These are phyloP conservation scores for Diogma glabrata DNA, from an alignment of 2,888 invertebrate genomes.

Conservation along the genomic window DNA sequence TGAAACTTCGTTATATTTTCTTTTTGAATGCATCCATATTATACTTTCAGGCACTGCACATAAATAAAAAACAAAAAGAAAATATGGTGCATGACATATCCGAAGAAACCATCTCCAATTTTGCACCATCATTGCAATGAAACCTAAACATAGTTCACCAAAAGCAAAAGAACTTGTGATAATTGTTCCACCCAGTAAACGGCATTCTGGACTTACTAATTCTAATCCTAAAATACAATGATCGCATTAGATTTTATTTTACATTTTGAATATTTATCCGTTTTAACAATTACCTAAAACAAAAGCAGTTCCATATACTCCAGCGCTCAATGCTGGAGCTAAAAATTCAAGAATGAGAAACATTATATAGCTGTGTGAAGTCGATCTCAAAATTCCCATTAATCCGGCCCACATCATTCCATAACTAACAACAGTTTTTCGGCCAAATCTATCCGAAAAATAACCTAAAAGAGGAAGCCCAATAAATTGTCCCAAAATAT, in stretches of 20 bases:
- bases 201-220: neutral
- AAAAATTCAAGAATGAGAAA: neutral
- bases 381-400: neutral
- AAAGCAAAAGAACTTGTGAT: neutral
- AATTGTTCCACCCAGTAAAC: neutral
- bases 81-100: neutral
- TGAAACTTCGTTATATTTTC: slow-evolving; percentile 43
- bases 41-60: slow-evolving; percentile 60
- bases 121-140: neutral
- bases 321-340: neutral
- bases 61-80: slow-evolving; percentile 38
- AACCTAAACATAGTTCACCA: neutral
- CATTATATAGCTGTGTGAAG: neutral
- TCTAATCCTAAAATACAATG: neutral
- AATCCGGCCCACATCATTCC: neutral
- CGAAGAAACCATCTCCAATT: neutral
- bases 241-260: too few relatives aligned
- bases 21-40: slow-evolving; percentile 48
- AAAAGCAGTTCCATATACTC: neutral
- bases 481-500: neutral
- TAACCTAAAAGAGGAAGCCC: neutral
- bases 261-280: neutral
- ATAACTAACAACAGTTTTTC: neutral
- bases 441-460: neutral
- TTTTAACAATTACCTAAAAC: neutral